Conservation (phyloP, 2,888 invertebrate species). For the Agrochola macilenta region DNA sequence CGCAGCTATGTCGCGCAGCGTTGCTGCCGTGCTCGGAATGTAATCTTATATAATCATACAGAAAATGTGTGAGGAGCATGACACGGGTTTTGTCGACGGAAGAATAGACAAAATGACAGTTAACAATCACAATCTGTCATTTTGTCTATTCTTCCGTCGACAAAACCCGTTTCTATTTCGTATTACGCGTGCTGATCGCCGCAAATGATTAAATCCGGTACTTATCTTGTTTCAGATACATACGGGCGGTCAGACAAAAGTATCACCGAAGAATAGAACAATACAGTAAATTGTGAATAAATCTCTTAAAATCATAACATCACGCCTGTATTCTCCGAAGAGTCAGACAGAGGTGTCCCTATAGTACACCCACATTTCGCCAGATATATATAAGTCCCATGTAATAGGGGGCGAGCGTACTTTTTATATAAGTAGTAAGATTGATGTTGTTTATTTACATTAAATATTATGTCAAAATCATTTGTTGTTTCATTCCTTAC, state of each 20-base stretch:
- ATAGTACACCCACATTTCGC: not conserved
- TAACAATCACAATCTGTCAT: too few species aligned
- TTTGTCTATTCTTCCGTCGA: too few species aligned
- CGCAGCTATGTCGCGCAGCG: too few species aligned
- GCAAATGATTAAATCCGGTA: not conserved
- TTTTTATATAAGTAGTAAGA: not conserved
- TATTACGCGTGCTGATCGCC: too few species aligned
- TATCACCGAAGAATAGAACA: conserved; percentile 13
- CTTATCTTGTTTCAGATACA: conserved; percentile 52
- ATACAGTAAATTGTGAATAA: not conserved
- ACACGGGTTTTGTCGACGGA: too few species aligned
- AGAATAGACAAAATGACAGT: too few species aligned
- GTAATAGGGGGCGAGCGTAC: not conserved
- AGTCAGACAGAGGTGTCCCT: not conserved
- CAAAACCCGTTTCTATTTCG: too few species aligned
- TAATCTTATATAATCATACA: too few species aligned
- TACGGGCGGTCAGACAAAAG: conserved; percentile 18
- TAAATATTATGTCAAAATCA: not conserved
- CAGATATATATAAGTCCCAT: not conserved
- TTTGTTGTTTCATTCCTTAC: not conserved
- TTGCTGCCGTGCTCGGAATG: too few species aligned
- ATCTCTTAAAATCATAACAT: not conserved
- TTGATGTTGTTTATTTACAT: conserved; percentile 1
- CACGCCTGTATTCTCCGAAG: too few species aligned
- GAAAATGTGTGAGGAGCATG: too few species aligned